phyloP scores from a whole-genome alignment of 2,888 invertebrate species.

The Notocelia uddmanniana region DNA sequence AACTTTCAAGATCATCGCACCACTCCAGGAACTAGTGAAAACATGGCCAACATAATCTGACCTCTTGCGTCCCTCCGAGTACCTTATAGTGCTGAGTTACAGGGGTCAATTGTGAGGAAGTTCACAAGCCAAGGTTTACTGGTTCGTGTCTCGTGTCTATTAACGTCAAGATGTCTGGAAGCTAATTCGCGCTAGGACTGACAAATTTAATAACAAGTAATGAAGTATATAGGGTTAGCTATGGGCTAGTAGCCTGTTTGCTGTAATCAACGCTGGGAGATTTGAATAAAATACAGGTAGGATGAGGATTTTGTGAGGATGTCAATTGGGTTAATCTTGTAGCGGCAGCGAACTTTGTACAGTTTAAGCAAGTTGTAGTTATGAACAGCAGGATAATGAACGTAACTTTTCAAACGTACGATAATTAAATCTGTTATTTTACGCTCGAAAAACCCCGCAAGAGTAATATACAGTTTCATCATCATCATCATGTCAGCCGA shows the following conservation, averaged over 20 bases:
- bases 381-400: no score
- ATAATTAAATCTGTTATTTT: no score
- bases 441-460: no score
- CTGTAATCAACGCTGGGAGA: conserved; percentile 31
- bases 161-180: conserved; percentile 68
- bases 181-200: conserved; percentile 71
- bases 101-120: conserved; percentile 47
- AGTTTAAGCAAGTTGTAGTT: neutral
- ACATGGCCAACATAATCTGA: conserved; percentile 56
- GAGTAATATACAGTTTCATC: no score
- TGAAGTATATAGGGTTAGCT: conserved; percentile 56
- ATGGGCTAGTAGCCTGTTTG: conserved; percentile 26
- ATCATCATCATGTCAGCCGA: no score
- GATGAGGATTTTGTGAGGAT: conserved; percentile 1
- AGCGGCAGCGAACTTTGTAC: neutral
- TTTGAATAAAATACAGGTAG: neutral
- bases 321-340: conserved; percentile 12
- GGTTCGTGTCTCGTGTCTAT: conserved; percentile 66
- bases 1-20: conserved; percentile 64
- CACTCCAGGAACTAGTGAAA: conserved; percentile 61
- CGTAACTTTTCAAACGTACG: no score
- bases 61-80: conserved; percentile 45
- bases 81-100: conserved; percentile 47
- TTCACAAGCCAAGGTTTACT: conserved; percentile 52
- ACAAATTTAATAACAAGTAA: conserved; percentile 75